Percentiles rank a stretch among this genome's conserved stretches.
Evolutionary conservation across 2,113 vertebrate species (phyloP).

Genomic region (Anser brachyrhynchus): DNA sequence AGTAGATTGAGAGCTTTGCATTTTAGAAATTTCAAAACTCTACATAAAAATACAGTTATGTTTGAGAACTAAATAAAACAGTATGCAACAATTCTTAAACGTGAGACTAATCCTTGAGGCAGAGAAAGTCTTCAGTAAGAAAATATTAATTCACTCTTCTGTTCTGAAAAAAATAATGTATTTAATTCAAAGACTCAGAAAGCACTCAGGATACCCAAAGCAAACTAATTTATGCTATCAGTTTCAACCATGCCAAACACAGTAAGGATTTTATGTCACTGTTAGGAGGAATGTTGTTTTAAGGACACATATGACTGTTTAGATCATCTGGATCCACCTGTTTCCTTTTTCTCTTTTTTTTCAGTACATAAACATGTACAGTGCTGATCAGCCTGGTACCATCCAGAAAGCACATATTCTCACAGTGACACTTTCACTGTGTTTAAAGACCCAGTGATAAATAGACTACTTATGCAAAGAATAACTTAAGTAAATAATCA

Average conservation of each 20-base stretch:
- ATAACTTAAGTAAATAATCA: not conserved
- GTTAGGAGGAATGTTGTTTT: not conserved
- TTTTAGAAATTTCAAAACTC: slow-evolving; percentile 32
- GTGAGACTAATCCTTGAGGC: not conserved
- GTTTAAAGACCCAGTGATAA: not conserved
- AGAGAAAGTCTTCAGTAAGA: not conserved
- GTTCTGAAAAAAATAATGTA: not conserved
- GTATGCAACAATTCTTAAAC: not conserved
- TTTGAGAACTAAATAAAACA: slow-evolving; percentile 1
- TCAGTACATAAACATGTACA: fast-evolving
- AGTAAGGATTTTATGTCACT: not conserved
- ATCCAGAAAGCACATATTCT: not conserved
- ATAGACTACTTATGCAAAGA: not conserved
- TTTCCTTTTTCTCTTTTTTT: not conserved
- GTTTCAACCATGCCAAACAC: not conserved
- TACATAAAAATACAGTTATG: not conserved
- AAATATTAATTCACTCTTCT: not conserved
- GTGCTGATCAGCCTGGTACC: not conserved
- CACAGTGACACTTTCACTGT: not conserved
- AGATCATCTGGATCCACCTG: not conserved
- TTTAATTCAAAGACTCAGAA: not conserved
- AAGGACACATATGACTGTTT: not conserved
- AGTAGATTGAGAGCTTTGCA: slow-evolving; percentile 16
- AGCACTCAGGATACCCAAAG: not conserved
- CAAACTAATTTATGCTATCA: not conserved